Base-by-base conservation (phyloP, 2,888 invertebrate genomes). In the Halocaridina rubra region DNA sequence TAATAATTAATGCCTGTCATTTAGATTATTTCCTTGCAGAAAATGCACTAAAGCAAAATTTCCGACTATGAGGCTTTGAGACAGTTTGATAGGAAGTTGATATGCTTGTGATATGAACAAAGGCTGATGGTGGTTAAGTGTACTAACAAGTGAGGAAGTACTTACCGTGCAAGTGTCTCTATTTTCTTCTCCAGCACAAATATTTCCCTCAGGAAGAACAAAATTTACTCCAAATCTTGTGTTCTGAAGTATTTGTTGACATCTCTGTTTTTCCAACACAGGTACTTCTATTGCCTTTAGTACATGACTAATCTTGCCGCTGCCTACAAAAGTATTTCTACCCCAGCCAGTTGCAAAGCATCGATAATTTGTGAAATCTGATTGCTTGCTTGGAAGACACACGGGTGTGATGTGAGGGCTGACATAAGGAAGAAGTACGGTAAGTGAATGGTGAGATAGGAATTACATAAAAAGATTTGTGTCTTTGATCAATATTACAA, bases 261-360 rank as follows among this genome's bases (percentile, higher is more conserved):
- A 85, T 46, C 59, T 32, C 16, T 8, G 16, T 13, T 39, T 33
- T 1, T 59, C 72, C 19, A 85, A 29, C 19, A 85, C 61, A 0
- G 85, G 85, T 19, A 85, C 72, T n/a, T 85, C 85, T 2, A 85
- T 81, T 57, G 81, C 81, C 81, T 85, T 81, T 61, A 85, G 77
- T 10, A 85, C 64, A n/a, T 81, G 85, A 64, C 81, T 81, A 46
- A 72, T 81, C 30, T 81, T 61, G 27, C 85, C 81, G 8, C 39
- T 71, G 7, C 29, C 22, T 7, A 77, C 78, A 89, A 98, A 98
- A 8, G 97, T 97, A 90, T 97, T 96, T 91, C 98, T 98, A 85
- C 98, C 98, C 98, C 98, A 98, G n/a, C 98, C 98, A n/a, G 98
- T 97, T 2, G 97, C 98, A 95, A 96, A 97, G 91, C 98, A 98